Base-by-base conservation (phyloP, 1,140 invertebrate species). In the Philopotamus ludificatus region DNA sequence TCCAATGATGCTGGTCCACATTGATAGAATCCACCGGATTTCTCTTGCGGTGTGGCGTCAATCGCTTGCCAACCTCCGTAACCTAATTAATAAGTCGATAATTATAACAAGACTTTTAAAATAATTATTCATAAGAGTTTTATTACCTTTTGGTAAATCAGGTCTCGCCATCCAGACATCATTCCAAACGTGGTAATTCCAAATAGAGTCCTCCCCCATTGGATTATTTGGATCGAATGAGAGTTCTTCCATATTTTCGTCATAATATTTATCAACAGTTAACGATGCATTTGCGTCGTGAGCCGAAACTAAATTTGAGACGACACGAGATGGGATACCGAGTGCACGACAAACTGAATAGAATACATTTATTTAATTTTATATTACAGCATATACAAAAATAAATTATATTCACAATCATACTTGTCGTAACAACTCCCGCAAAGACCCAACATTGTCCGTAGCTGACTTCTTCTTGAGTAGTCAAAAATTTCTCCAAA, bases 131-230 rank as follows among this genome's bases (percentile, higher is more conserved):
- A 8, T 60, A 18, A 12, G 1, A 20, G 21, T 26, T 10, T 42
- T n/a, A 15, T 68, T 74, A 83, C 79, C 83, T 68, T 76, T 74
- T 16, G 88, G 87, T 15, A 90, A 75, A 74, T 90, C 89, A 23
- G 85, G 85, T 58, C 89, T 75, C 9, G 82, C 81, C 83, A 90
- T 89, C 87, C 88, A 91, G 12, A 86, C 87, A 58, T 91, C 89
- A 71, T 88, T 89, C 90, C 89, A 91, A 0, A 90, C 88, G 71
- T 91, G 89, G 74, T 89, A 92, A 75, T 91, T 90, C 89, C 86
- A 87, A 71, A 87, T 83, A 51, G 85, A 87, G 71, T 86, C 84
- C 51, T 80, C 80, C n/a, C 74, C 79, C 1, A 71, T 66, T 10
- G 77, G 76, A 71, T 85, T 85, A 61, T 79, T 80, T 2, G 84